Evolutionary conservation across 2,797 vertebrate genomes (phyloP).

Genomic region (Lophius americanus): DNA sequence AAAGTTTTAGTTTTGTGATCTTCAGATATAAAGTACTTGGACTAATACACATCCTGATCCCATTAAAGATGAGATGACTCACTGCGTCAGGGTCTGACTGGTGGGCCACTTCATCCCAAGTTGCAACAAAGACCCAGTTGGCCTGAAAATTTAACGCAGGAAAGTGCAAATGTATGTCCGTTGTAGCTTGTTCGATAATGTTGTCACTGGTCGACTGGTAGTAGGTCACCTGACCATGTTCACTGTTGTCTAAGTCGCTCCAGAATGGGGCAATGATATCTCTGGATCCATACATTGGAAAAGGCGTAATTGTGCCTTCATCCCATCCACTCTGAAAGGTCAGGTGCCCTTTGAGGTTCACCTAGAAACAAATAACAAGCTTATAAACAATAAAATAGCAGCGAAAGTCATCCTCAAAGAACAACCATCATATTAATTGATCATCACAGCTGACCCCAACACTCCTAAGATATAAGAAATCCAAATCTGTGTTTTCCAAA

Average conservation of each 20-base stretch:
- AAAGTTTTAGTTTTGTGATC: too few species aligned
- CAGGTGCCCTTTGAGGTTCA: slow-evolving; percentile 74
- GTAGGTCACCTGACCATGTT: slow-evolving; percentile 60
- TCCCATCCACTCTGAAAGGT: slow-evolving; percentile 19
- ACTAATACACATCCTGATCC: neutral
- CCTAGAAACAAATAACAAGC: slow-evolving; percentile 38
- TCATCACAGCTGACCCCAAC: too few species aligned
- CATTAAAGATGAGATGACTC: slow-evolving; percentile 31
- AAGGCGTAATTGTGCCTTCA: accelerated
- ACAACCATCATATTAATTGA: neutral
- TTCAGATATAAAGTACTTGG: too few species aligned
- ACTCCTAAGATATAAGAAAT: too few species aligned
- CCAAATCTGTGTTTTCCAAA: too few species aligned
- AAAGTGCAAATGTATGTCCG: slow-evolving; percentile 74
- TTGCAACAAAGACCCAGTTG: slow-evolving; percentile 80
- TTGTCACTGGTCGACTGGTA: slow-evolving; percentile 33
- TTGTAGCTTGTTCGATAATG: slow-evolving; percentile 67
- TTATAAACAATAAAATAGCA: too few species aligned
- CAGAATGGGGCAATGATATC: slow-evolving; percentile 76
- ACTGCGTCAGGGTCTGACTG: slow-evolving; percentile 54
- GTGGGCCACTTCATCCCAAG: slow-evolving; percentile 79
- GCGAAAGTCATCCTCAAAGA: too few species aligned
- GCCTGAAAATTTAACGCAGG: slow-evolving; percentile 16
- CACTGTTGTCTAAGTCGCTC: slow-evolving; percentile 67
- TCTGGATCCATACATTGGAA: slow-evolving; percentile 40